Evolutionary conservation across 2,113 vertebrate genomes (phyloP).

Genomic region (Chamaetylas fuelleborni): DNA sequence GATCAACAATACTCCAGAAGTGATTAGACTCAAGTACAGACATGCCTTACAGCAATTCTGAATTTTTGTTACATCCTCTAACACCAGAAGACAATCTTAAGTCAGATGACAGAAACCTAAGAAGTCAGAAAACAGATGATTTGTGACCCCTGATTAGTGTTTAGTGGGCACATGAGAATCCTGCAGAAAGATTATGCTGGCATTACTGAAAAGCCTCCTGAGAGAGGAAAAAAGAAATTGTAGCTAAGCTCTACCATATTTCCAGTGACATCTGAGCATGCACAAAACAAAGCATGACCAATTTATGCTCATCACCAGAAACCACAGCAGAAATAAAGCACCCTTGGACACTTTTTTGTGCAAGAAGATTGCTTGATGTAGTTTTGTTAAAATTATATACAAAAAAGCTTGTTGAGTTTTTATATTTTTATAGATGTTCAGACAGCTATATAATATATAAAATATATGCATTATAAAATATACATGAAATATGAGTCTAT

Average conservation of each 20-base stretch:
- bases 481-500: background rate
- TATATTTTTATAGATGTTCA: background rate
- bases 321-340: background rate
- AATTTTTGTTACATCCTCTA: background rate
- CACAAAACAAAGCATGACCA: background rate
- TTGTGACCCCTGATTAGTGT: background rate
- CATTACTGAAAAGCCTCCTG: background rate
- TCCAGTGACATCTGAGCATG: background rate
- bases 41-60: background rate
- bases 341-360: background rate
- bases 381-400: background rate
- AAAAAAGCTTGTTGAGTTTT: background rate
- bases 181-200: background rate
- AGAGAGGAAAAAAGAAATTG: background rate
- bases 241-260: background rate
- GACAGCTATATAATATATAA: background rate
- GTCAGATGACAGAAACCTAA: background rate
- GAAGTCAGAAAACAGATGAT: background rate
- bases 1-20: background rate
- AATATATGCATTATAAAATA: background rate
- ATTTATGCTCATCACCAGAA: background rate
- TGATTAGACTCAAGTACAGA: background rate
- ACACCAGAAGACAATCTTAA: background rate
- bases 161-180: background rate
- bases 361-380: background rate